These are phyloP conservation scores for Autographa gamma DNA, from an alignment of 2,888 invertebrate genomes.

Conservation along the genomic window DNA sequence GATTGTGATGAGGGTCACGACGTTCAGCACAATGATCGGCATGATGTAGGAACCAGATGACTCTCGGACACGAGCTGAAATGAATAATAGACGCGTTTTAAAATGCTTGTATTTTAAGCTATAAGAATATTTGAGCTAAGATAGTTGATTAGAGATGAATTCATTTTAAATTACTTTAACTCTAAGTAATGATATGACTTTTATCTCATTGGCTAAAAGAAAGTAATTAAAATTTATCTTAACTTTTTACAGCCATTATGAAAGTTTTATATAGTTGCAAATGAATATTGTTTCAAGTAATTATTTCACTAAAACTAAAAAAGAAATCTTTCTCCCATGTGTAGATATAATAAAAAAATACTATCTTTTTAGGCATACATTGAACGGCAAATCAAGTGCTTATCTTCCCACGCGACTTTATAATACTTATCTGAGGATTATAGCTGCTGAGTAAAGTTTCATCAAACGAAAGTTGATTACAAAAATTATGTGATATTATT, in stretches of 20 bases:
- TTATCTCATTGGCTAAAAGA: no score
- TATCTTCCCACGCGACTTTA: constrained; percentile 30
- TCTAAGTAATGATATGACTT: no score
- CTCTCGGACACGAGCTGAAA: constrained; percentile 90
- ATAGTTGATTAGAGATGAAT: no score
- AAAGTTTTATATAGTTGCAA: no score
- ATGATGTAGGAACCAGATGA: constrained; percentile 88
- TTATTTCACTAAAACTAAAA: neutral
- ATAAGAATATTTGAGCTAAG: no score
- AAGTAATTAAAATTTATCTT: no score
- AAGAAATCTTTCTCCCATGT: neutral
- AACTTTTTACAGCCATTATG: no score
- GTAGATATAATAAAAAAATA: constrained; percentile 7
- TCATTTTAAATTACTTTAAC: no score
- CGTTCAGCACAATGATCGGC: constrained; percentile 90
- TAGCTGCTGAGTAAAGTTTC: neutral
- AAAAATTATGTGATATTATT: neutral
- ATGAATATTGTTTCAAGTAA: no score
- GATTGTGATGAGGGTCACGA: constrained; percentile 89
- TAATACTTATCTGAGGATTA: constrained; percentile 21
- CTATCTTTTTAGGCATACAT: constrained; percentile 10
- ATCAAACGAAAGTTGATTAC: constrained; percentile 8
- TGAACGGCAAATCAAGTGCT: constrained; percentile 13
- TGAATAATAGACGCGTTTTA: constrained; percentile 28
- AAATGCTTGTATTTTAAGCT: no score